These are phyloP conservation scores for Littorina saxatilis DNA, from an alignment of 1,140 invertebrate species.

Conservation along the genomic window DNA sequence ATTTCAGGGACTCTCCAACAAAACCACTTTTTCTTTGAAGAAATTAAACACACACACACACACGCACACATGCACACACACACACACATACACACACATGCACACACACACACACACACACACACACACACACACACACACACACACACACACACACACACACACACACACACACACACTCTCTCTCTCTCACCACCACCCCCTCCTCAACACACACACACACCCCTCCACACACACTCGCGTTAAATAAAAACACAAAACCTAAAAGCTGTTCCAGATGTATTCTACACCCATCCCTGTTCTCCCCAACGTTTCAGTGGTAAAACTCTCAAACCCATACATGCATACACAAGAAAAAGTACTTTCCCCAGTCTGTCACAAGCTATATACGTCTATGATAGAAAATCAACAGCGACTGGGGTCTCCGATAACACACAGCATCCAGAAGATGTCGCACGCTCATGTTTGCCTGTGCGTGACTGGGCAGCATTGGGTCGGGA, in stretches of 20 bases:
- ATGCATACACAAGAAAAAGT: background rate
- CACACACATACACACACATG: background rate
- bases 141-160: background rate
- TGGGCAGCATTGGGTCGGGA: no score
- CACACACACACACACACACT: background rate
- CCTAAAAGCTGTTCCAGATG: background rate
- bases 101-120: background rate
- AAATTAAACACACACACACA: background rate
- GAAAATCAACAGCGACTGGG: background rate
- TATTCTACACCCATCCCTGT: background rate
- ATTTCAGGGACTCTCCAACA: no score
- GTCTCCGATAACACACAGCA: no score
- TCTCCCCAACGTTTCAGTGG: background rate
- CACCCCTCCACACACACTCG: background rate
- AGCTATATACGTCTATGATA: background rate
- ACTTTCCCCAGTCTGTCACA: background rate
- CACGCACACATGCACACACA: background rate
- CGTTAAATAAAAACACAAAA: no score
- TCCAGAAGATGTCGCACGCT: no score
- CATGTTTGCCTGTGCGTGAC: no score
- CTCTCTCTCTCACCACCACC: background rate
- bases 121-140: constrained; percentile 4
- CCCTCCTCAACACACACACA: background rate
- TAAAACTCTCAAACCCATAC: background rate
- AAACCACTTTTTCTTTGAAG: no score